Conservation (phyloP, 2,797 vertebrate genomes). For the Pelodytes ibericus region DNA sequence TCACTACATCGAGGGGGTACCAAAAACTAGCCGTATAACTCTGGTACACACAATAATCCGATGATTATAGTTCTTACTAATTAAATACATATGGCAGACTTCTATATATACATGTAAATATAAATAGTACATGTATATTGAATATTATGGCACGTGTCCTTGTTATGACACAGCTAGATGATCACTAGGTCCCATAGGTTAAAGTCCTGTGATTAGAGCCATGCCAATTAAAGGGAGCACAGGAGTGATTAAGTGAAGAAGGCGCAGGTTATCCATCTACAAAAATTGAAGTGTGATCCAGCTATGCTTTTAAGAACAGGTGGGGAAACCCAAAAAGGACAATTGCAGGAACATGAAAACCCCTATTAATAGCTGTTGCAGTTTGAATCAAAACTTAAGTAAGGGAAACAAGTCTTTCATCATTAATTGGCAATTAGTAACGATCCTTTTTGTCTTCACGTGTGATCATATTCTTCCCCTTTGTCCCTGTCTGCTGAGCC, state of each 20-base stretch:
- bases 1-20: too few species aligned
- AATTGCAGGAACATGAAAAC: slow-evolving; percentile 28
- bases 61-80: too few species aligned
- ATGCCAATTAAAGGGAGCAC: slow-evolving; percentile 18
- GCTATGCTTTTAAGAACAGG: slow-evolving; percentile 42
- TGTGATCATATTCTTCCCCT: slow-evolving; percentile 46
- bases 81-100: too few species aligned
- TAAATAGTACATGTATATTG: too few species aligned
- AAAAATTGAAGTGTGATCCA: slow-evolving; percentile 5
- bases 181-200: background rate
- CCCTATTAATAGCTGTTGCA: slow-evolving; percentile 35
- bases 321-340: slow-evolving; percentile 49
- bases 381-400: slow-evolving; percentile 33
- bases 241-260: background rate
- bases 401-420: slow-evolving; percentile 28
- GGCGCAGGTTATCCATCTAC: background rate
- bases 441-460: slow-evolving; percentile 46
- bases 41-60: too few species aligned
- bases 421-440: slow-evolving; percentile 56
- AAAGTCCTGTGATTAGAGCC: slow-evolving; percentile 23
- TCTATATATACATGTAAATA: too few species aligned
- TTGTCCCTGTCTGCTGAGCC: slow-evolving; percentile 43
- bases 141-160: background rate
- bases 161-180: background rate
- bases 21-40: too few species aligned